Evolutionary conservation across 2,113 vertebrate species (phyloP), one percentile per base, ranked within the genome.

Genomic region (Empidonax alnorum): DNA sequence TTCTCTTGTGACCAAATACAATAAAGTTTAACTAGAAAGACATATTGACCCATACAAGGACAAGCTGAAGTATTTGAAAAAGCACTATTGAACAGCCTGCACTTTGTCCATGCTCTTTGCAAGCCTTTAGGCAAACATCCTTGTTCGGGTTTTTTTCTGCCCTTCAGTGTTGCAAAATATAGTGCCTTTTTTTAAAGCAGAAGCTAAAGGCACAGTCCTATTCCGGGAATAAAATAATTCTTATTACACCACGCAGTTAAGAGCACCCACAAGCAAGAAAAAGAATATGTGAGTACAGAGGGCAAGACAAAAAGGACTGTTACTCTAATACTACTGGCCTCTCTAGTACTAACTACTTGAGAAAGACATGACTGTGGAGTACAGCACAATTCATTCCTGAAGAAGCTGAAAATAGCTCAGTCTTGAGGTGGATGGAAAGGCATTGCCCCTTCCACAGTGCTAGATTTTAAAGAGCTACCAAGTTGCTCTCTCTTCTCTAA

Each of bases 21-120:
- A 85, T 89, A 95, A 97, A 95, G 61, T 95, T 97, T 96, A 97
- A 96, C 94, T 82, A 96, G 77, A 85, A 96, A 94, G 83, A 85
- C 79, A 76, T 89, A 76, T 24, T 93, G 93, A 93, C 88, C 93
- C 8, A 10, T 55, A 74, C 3, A 85, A 95, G 68, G 85, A 84
- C 94, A 92, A 90, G 72, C 84, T 84, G 71, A 97, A 95, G 88
- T 94, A 85, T 80, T 93, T 84, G 81, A 61, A 80, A 97, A 96
- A 96, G 71, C 62, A 89, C 85, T 90, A 89, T 37, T 77, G 68
- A 80, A 84, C 62, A 79, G 81, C 13, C 0, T 96, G 96, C 67
- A 97, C 97, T 97, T 98, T 97, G 96, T 89, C 65, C 97, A 58
- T 44, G 35, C 39, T 50, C 55, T 94, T 68, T 87, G 69, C 77